Base-by-base conservation (phyloP, 2,888 invertebrate genomes). In the Cordilura impudica region DNA sequence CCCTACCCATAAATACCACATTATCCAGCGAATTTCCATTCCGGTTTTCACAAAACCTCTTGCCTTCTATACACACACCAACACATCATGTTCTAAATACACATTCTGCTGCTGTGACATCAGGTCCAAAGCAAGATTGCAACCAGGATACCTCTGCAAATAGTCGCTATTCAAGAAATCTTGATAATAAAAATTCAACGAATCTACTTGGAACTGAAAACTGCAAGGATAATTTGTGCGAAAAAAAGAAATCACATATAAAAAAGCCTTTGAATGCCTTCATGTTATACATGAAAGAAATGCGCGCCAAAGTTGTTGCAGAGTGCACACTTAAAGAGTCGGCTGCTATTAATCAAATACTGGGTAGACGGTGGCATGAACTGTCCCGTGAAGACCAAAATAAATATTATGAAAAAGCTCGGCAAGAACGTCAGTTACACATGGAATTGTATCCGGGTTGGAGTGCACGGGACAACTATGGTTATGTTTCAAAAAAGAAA, bases 231-330 rank as follows among this genome's bases (percentile, higher is more conserved):
- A 91, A 89, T 84, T 88, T 90, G 76, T 90, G 89, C 78, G 96
- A 96, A 88, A 96, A 96, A 91, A 97, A 97, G 92, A 96, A 97
- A 91, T 96, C 96, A 84, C 98, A 99, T 91, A 98, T 99, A 91
- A 99, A 99, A 93, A 99, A 99, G 92, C 99, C 99, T 82, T 93
- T 99, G 83, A 99, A 99, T 91, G 99, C 99, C 87, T 99, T 99
- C 93, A 99, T 99, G 99, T 93, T 99, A 85, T 99, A 98, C 91
- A 99, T 99, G 99, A 99, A 99, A 91, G 99, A 99, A 91, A 98
- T 98, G 97, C 93, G 99, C 88, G 97, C 98, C 84, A 97, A 98
- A 91, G 98, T 99, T 73, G 98, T 99, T 78, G 98, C 98, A 43
- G 99, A 99, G 91, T 98, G 98, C 91, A 98, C 98, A 82, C 93